A percentile compares a stretch with the other conserved stretches of the same genome.
phyloP scores from a whole-genome alignment of 2,888 invertebrate species.

The Polydrusus pterygomalis region DNA sequence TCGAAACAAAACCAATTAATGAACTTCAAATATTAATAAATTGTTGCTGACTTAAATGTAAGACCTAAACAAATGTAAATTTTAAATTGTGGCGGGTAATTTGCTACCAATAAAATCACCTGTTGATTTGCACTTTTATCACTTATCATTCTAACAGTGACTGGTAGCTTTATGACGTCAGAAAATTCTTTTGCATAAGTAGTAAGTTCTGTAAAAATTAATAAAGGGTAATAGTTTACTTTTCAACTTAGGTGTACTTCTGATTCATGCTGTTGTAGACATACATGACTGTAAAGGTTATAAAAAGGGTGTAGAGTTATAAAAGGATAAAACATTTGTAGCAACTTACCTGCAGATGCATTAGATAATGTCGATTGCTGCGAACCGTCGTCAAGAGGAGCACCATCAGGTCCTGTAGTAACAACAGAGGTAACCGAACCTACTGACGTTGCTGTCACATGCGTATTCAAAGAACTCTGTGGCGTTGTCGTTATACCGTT shows the following conservation, averaged over 20 bases:
- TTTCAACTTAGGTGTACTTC: neutral
- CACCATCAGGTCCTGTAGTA: constrained; percentile 93
- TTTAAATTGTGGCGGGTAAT: no score
- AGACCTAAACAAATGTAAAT: no score
- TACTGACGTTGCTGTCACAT: constrained; percentile 69
- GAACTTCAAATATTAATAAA: neutral
- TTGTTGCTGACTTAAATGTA: no score
- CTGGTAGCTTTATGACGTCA: no score
- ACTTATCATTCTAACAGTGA: no score
- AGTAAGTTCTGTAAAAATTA: no score
- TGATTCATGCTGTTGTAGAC: neutral
- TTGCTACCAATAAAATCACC: no score
- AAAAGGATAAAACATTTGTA: neutral
- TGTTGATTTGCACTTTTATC: no score
- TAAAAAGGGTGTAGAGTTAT: no score
- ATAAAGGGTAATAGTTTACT: neutral
- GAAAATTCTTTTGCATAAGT: no score
- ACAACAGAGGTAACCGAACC: constrained; percentile 90
- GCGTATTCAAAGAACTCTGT: constrained; percentile 71
- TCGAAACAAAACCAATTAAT: neutral
- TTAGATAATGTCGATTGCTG: constrained; percentile 95
- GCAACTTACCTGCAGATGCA: constrained; percentile 87
- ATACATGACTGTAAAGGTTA: no score
- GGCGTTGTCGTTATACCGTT: constrained; percentile 79
- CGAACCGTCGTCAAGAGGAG: constrained; percentile 92